Evolutionary conservation across 2,888 invertebrate species (phyloP), one percentile per base, ranked within the genome.

Genomic region (Carterocephalus palaemon): DNA sequence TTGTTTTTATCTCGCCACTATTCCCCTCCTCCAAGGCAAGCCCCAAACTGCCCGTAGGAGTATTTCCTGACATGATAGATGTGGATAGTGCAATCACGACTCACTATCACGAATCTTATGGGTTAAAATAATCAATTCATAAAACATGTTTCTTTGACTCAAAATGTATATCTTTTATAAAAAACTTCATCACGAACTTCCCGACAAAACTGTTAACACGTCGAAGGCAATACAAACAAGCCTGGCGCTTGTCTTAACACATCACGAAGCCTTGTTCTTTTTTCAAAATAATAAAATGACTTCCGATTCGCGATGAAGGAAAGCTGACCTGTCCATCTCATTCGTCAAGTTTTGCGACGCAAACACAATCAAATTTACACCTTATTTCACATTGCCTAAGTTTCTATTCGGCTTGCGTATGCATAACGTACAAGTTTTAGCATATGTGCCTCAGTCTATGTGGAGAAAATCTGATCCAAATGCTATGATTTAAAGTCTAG

Each of bases 301-400:
- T 79, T 77, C 79, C 79, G 75, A 75, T 76, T 75, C 56, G 71
- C 73, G 64, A 68, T 56, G 59, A 60, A 69, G 66, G 60, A 70
- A 63, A 65, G 64, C 34, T 64, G 57, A 65, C 65, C 67, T 64
- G 69, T 72, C 72, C 60, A 62, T 72, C 71, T 67, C 60, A 55
- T 53, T 56, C 59, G 54, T 64, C 61, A 60, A 62, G 57, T 48
- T 64, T 69, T 67, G 67, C 66, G 4, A 1, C 1, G 10, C 17
- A 4, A 6, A 1, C 20, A 5, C 59, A 67, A 33, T 1, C 38
- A 0, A 69, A 63, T 64, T 47, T 28, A 9, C 2, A 57, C 63
- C 52, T 53, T 72, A 62, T 9, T 0, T 0, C 0, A 0, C 2
- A 4, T 0, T 0, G 0, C 0, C 47, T 52, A 63, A 47, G 56